Evolutionary conservation across 2,113 vertebrate genomes (phyloP).

Genomic region (Lophura nycthemera): DNA sequence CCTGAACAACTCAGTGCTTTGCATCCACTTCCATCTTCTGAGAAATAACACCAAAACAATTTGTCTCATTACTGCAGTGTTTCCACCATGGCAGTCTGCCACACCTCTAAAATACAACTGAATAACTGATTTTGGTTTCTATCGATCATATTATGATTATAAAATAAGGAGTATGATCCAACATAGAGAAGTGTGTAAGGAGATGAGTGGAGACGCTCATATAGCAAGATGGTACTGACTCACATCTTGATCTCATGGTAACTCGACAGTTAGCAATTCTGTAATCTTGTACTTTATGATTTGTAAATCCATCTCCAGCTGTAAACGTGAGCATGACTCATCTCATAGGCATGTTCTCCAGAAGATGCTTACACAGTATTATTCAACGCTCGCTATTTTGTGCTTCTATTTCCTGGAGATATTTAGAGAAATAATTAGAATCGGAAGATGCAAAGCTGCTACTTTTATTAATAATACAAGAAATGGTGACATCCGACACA

Average conservation of each 20-base stretch:
- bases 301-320: neutral
- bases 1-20: neutral
- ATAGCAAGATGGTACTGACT: neutral
- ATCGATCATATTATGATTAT: neutral
- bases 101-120: neutral
- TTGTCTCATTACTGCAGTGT: neutral
- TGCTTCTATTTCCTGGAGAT: conserved; percentile 36
- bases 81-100: neutral
- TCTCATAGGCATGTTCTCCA: neutral
- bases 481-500: neutral
- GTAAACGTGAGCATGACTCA: conserved; percentile 19
- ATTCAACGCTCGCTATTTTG: conserved; percentile 5
- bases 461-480: conserved; percentile 59
- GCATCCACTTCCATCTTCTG: neutral
- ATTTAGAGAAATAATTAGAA: conserved; percentile 54
- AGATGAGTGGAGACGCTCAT: neutral
- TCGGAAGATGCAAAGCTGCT: neutral
- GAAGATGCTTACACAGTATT: neutral
- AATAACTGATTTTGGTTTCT: neutral
- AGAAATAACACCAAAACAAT: neutral
- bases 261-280: neutral
- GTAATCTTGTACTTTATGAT: neutral
- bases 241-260: neutral
- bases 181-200: neutral
- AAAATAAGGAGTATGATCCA: neutral